Evolutionary conservation across 2,113 vertebrate genomes (phyloP), one percentile per base, ranked within the genome.

Genomic region (Microcebus lehilahytsara): DNA sequence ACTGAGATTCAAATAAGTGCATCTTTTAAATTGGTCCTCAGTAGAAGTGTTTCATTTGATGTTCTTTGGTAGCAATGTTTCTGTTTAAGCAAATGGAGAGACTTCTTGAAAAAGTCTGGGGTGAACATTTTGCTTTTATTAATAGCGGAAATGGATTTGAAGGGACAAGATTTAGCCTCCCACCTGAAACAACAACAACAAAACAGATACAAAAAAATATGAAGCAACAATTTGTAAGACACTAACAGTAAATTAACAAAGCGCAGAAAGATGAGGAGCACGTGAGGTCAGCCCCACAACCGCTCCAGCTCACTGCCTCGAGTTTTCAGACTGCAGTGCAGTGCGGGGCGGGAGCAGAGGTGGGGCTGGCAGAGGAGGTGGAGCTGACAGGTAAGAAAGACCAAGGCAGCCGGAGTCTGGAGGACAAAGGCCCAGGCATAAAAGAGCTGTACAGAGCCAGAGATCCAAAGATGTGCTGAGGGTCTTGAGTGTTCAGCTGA

Each of bases 341-440:
- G 67, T 1, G 32, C 4, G 5, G 51, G 34, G 25, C 5, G 3
- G 32, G 53, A 27, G 17, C 17, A 5, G 5, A 9, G 2, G 13
- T 17, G 32, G 46, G 22, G 6, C 58, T 42, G 9, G 27, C 30
- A 6, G 72, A 25, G 62, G 53, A 53, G 78, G 22, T 1, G 3
- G 25, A 49, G 11, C 9, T 9, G 10, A 32, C 42, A 64, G 17
- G 32, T 42, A 11, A 40, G 79, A 13, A 51, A 53, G 19, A 56
- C 37, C 9, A 2, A 42, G 6, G n/a, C 3, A 32, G 27, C 3
- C 14, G 3, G 32, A 60, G 11, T 4, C 11, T 7, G 3, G 67
- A 49, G 30, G 17, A 42, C 7, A 8, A 51, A 34, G 51, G 23
- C 8, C 12, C n/a, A 14, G 12, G 10, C 2, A 1, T 13, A 23